Base-by-base conservation (phyloP, 2,888 invertebrate genomes). In the Smittia sp. region DNA sequence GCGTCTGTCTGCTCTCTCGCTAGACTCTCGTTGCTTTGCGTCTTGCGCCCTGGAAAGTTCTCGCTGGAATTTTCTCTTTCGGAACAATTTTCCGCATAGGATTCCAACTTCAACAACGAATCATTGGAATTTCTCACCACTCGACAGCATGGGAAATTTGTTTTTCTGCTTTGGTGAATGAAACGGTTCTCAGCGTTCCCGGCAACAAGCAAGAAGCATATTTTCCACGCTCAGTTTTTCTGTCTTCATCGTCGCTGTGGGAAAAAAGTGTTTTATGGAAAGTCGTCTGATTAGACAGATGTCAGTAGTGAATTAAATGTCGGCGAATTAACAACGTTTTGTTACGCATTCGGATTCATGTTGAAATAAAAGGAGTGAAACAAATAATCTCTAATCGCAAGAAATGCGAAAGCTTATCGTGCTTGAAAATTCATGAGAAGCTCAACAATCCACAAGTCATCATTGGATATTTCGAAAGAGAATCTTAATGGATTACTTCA, bases 271-370 rank as follows among this genome's bases (percentile, higher is more conserved):
- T 32, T 54, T 54, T 69, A 27, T 69, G 69, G 72, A 72, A 72
- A 72, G 58, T n/a, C 15, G 27, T 15, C 39, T 62, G 72, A 72
- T 72, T 72, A 72, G 72, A 72, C 72, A 72, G 72, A 72, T 72
- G 72, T 72, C 72, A 72, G 72, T 72, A 72, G 72, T 72, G 72
- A 72, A 72, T 39, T 72, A 62, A 72, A 72, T 62, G 58, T 62
- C 72, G 72, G 39, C 38, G 38, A 27, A 52, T 41, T 69, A 69
- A 69, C 41, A 69, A 25, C 27, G 69, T 54, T 69, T 69, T 54
- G 69, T 25, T 69, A 25, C 54, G 69, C 69, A 69, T 25, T 69
- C 15, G 20, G 11, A 58, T 20, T 15, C 9, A 54, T 54, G 27
- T 27, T 6, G 27, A 52, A 52, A 54, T 18, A 52, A 69, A 69